phyloP scores from a whole-genome alignment of 2,113 vertebrate genomes.

The Etheostoma spectabile region DNA sequence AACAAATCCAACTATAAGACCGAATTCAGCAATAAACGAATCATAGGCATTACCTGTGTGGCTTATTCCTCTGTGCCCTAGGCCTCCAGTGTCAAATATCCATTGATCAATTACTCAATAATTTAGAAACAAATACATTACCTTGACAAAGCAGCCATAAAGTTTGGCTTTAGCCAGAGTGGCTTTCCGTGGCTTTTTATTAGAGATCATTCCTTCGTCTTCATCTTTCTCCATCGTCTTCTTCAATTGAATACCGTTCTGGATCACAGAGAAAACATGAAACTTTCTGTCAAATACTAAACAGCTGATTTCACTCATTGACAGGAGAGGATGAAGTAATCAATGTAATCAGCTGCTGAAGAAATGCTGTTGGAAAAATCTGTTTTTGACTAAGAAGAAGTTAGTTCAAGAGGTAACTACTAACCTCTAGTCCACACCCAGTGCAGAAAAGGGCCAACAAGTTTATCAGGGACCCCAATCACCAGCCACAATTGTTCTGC shows the following conservation, averaged over 20 bases:
- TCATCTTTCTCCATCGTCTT: slow-evolving; percentile 60
- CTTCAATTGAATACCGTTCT: slow-evolving; percentile 88
- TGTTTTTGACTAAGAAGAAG: background rate
- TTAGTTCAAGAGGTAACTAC: background rate
- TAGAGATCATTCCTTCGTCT: slow-evolving; percentile 78
- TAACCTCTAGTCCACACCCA: background rate
- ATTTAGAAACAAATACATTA: slow-evolving; percentile 49
- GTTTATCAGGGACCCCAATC: background rate
- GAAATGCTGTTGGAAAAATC: background rate
- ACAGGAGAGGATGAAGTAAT: background rate
- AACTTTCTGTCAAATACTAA: background rate
- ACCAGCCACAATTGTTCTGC: background rate
- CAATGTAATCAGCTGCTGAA: too few relatives aligned
- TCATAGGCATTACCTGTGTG: background rate
- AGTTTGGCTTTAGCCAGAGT: slow-evolving; percentile 72
- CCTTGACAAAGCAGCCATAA: slow-evolving; percentile 95
- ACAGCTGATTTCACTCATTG: background rate
- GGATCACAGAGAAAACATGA: background rate
- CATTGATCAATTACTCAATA: background rate
- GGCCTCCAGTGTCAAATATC: background rate
- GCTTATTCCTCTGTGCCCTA: too few relatives aligned
- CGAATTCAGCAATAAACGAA: background rate
- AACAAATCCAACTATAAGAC: background rate
- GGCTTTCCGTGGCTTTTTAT: slow-evolving; percentile 83
- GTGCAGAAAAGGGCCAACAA: background rate